These are phyloP conservation scores for Clarias pachynema DNA, from an alignment of 2,797 vertebrate species.

Conservation along the genomic window DNA sequence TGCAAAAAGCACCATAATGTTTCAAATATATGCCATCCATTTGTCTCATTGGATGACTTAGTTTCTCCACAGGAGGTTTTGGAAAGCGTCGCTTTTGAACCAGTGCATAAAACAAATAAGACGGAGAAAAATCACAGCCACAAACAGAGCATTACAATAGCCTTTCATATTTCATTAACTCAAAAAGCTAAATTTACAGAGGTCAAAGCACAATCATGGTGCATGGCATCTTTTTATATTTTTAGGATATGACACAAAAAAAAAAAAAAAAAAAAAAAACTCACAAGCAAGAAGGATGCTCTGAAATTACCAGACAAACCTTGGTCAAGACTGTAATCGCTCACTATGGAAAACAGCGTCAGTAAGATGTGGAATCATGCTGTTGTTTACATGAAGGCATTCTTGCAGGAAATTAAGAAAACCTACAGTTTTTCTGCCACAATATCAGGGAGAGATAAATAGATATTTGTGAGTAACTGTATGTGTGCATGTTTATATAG, in stretches of 20 bases:
- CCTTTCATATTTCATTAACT: not conserved
- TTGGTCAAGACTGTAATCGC: not conserved
- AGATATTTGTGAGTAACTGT: not conserved
- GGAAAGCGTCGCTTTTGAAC: not conserved
- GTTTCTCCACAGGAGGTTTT: not conserved
- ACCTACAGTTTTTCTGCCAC: not conserved
- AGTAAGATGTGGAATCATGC: not conserved
- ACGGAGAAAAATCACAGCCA: not conserved
- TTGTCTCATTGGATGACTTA: constrained; percentile 6
- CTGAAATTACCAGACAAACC: constrained; percentile 22
- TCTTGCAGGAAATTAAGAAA: not conserved
- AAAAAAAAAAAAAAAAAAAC: not conserved
- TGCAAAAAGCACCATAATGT: not conserved
- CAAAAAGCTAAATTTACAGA: not conserved
- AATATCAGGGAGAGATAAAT: not conserved
- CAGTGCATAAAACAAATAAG: not conserved
- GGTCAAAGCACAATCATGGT: not conserved
- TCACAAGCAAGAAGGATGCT: not conserved
- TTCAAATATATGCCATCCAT: not conserved
- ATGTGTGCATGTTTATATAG: not conserved
- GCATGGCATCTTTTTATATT: not conserved
- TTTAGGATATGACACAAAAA: not conserved
- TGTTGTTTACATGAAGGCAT: constrained; percentile 8
- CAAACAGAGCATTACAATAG: not conserved
- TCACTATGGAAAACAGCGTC: not conserved